Evolutionary conservation across 2,113 vertebrate species (phyloP).

Genomic region (Pelmatolapia mariae): DNA sequence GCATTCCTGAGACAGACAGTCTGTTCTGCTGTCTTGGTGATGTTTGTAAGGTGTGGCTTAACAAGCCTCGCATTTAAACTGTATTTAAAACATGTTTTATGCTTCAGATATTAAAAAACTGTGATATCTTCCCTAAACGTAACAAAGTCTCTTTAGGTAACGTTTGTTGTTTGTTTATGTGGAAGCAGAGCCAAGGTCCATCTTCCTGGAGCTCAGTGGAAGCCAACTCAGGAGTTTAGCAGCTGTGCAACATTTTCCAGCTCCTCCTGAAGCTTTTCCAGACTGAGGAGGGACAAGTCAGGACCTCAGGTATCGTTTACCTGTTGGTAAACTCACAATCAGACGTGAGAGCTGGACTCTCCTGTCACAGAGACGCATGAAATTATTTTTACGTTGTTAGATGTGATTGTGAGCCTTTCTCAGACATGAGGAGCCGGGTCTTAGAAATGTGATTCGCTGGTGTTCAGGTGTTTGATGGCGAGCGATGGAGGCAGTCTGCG

Average conservation of each 20-base stretch:
- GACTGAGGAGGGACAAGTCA: neutral
- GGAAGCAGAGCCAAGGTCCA: neutral
- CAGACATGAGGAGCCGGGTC: neutral
- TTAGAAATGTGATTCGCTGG: neutral
- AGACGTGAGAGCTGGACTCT: neutral
- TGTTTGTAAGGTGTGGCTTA: neutral
- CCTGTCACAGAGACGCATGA: neutral
- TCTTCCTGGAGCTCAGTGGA: neutral
- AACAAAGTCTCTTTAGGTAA: neutral
- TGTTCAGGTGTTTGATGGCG: neutral
- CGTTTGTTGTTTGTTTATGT: neutral
- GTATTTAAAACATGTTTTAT: neutral
- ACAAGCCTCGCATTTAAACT: neutral
- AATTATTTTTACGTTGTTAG: neutral
- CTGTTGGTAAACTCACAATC: neutral
- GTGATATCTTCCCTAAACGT: neutral
- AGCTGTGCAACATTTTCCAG: neutral
- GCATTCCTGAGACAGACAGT: neutral
- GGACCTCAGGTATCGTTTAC: neutral
- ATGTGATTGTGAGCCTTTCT: neutral
- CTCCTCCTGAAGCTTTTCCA: neutral
- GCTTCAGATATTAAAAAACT: neutral
- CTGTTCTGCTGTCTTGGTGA: neutral
- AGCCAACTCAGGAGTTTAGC: neutral
- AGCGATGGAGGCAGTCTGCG: neutral